Conservation (phyloP, 2,113 vertebrate genomes). For the Catharus minimus region DNA sequence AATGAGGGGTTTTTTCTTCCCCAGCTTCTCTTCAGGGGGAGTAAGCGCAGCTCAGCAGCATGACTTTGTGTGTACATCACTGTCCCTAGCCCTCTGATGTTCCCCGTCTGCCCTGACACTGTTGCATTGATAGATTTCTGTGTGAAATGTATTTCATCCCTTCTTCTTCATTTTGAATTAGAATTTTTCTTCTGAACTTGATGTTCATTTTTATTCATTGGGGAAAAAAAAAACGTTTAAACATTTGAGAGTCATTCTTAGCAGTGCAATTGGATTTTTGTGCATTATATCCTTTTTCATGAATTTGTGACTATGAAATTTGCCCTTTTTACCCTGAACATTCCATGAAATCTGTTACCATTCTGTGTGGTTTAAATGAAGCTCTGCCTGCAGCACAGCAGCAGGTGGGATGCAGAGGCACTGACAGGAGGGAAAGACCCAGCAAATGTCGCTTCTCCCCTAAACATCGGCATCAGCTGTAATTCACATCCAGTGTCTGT, state of each 20-base stretch:
- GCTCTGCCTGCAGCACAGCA: background rate
- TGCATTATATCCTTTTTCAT: slow-evolving; percentile 31
- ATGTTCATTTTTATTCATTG: slow-evolving; percentile 32
- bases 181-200: slow-evolving; percentile 35
- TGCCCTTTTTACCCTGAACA: slow-evolving; percentile 33
- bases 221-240: slow-evolving; percentile 23
- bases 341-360: slow-evolving; percentile 28
- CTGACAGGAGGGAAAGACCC: background rate
- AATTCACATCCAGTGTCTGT: accelerated
- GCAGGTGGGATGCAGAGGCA: background rate
- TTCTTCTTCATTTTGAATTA: slow-evolving; percentile 47
- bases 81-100: background rate
- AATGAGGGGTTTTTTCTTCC: background rate
- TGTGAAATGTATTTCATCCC: slow-evolving; percentile 55
- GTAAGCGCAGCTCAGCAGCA: background rate
- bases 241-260: slow-evolving; percentile 25
- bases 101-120: background rate
- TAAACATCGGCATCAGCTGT: background rate
- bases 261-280: slow-evolving; percentile 43
- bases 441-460: background rate
- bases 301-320: slow-evolving; percentile 57
- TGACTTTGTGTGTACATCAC: background rate
- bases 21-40: background rate
- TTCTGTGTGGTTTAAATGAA: slow-evolving; percentile 22
- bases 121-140: background rate